Conservation (phyloP, 2,888 invertebrate species). For the Odontothrips loti region DNA sequence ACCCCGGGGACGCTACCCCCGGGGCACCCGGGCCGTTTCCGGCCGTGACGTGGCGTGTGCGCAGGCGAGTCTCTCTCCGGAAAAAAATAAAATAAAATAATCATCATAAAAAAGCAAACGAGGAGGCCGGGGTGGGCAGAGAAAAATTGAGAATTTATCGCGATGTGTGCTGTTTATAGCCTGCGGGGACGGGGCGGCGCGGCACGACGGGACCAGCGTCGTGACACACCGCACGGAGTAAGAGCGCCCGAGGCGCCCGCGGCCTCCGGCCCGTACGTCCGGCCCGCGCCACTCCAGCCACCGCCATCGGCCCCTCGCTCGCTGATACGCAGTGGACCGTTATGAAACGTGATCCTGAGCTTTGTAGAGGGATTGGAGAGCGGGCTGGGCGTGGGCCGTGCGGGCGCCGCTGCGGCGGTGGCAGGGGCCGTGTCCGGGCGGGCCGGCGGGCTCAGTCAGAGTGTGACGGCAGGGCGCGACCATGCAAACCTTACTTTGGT, state of each 20-base stretch:
- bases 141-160: neutral
- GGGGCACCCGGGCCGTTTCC: too few relatives aligned
- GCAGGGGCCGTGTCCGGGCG: too few relatives aligned
- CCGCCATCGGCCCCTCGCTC: neutral
- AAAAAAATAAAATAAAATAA: neutral
- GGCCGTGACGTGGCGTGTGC: too few relatives aligned
- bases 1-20: too few relatives aligned
- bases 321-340: neutral
- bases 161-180: neutral
- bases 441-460: too few relatives aligned
- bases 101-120: neutral
- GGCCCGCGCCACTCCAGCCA: neutral
- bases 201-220: too few relatives aligned
- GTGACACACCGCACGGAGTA: neutral
- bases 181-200: neutral
- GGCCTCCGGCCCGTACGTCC: neutral
- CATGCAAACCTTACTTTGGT: too few relatives aligned
- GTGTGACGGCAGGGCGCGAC: too few relatives aligned
- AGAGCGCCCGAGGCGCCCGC: neutral
- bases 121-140: neutral
- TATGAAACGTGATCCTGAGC: slow-evolving; percentile 6
- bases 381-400: neutral
- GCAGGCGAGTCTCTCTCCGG: too few relatives aligned
- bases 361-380: neutral
- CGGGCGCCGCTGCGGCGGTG: too few relatives aligned